Evolutionary conservation across 2,888 invertebrate genomes (phyloP).

Genomic region (Lithophane socia): DNA sequence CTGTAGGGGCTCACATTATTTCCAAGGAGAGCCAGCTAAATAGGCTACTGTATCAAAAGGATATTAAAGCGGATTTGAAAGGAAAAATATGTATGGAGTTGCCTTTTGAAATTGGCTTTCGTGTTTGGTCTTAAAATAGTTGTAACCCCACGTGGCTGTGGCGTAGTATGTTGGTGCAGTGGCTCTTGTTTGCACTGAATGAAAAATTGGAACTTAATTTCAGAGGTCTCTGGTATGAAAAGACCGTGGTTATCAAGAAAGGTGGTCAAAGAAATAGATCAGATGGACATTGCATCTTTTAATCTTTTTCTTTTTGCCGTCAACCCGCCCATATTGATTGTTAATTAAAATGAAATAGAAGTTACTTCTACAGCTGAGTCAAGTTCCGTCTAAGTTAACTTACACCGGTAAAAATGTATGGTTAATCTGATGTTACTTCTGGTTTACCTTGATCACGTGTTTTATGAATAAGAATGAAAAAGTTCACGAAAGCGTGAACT

Average conservation of each 20-base stretch:
- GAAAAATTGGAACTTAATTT: not conserved
- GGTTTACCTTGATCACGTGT: not conserved
- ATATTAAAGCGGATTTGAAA: constrained; percentile 46
- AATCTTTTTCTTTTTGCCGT: not conserved
- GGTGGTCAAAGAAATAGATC: not conserved
- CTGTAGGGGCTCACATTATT: constrained; percentile 49
- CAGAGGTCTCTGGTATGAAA: not conserved
- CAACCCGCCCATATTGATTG: not conserved
- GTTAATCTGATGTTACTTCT: not conserved
- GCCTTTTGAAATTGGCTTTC: constrained; percentile 33
- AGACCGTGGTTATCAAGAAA: not conserved
- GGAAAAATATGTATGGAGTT: constrained; percentile 41
- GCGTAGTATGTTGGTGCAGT: not conserved
- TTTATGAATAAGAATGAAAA: not conserved
- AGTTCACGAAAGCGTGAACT: not conserved
- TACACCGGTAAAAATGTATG: not conserved
- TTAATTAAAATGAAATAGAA: not conserved
- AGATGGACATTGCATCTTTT: not conserved
- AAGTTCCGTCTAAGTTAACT: not conserved
- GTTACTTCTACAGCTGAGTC: too few species aligned
- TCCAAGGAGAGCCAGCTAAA: constrained; percentile 46
- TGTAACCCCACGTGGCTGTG: not conserved
- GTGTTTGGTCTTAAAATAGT: constrained; percentile 23
- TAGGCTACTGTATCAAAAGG: constrained; percentile 55
- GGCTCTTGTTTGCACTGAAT: not conserved